Evolutionary conservation across 2,888 invertebrate species (phyloP), one percentile per base, ranked within the genome.

Genomic region (Amphipoea lucens): DNA sequence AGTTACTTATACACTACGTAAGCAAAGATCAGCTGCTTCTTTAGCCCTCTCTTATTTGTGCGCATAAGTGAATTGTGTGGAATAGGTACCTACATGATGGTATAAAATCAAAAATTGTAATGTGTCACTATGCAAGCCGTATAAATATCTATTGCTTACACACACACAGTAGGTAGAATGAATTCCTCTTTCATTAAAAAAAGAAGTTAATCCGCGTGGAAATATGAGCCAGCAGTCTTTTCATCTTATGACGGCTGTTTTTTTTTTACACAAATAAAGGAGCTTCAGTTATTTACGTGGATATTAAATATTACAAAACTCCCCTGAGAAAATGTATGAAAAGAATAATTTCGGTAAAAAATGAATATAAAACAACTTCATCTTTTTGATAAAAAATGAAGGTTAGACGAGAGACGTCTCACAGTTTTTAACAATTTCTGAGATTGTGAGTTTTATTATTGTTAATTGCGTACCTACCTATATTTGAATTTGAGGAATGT

Each of bases 131-230:
- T n/a, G 4, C 23, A 54, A 23, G 54, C 1, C 7, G 3, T 54
- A 57, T 57, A n/a, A n/a, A 57, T n/a, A 11, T n/a, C n/a, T n/a
- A n/a, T n/a, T 54, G 20, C 20, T 54, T 54, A 54, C n/a, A 36
- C 3, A 36, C 36, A 36, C 3, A 57, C 23, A 57, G 57, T 57
- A 57, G n/a, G 11, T 57, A n/a, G 0, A 57, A 1, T 4, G n/a
- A 57, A 74, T 48, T 57, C 17, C 17, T 66, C 17, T 48, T 79
- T 40, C 63, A 79, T 57, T 80, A 54, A 51, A 12, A 51, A 12
- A 20, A 17, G 9, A 20, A 12, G 11, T 23, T 48, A 57, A 29
- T 23, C 45, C 36, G 23, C 40, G n/a, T 2, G 6, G 40, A 62
- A 54, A 63, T 48, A 63, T 62, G 36, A 14, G 42, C n/a, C 29